phyloP scores from a whole-genome alignment of 2,888 invertebrate species.

The Pachymerium ferrugineum region DNA sequence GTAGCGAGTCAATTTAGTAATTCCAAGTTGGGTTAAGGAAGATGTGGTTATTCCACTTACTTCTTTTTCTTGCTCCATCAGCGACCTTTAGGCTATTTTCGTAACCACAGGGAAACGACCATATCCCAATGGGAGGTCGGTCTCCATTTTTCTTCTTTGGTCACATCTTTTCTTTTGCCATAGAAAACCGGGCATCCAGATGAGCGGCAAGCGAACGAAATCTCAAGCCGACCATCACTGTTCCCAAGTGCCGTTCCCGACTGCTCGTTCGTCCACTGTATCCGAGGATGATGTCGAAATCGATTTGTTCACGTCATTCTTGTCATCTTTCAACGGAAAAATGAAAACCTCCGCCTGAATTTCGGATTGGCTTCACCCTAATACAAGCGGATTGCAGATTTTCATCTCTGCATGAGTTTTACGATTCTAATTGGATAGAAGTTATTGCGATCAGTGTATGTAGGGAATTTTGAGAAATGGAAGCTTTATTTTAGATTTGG shows the following conservation, averaged over 20 bases:
- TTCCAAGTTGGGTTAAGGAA: no score
- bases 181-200: neutral
- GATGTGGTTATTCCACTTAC: neutral
- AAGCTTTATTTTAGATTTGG: no score
- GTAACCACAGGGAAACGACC: neutral
- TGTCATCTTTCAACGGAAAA: neutral
- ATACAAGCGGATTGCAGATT: no score
- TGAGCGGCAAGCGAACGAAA: neutral
- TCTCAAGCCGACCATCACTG: slow-evolving; percentile 4
- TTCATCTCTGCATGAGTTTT: no score
- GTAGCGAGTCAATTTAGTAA: no score
- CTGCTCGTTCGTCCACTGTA: neutral
- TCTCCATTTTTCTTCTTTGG: neutral
- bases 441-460: no score
- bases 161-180: neutral
- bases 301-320: neutral
- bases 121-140: neutral
- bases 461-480: no score
- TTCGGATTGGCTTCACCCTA: no score
- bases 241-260: neutral
- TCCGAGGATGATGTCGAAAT: neutral
- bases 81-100: neutral
- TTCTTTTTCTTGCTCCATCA: neutral
- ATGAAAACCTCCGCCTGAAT: no score
- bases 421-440: no score